These are phyloP conservation scores for Diarsia mendica DNA, from an alignment of 2,888 invertebrate species.

Conservation along the genomic window DNA sequence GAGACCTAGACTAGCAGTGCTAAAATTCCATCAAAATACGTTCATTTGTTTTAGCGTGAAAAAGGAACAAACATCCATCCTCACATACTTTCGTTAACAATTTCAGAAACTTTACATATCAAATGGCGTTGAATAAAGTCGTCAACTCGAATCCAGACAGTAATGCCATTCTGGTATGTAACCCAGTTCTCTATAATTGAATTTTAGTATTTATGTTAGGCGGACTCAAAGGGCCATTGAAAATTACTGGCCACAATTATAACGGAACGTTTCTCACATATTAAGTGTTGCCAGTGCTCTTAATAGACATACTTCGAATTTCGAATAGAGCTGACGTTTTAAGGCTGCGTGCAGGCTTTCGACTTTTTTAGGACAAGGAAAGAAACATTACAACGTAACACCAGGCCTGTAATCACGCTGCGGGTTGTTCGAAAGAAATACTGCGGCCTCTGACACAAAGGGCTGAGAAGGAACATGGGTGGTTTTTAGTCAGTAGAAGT, in stretches of 20 bases:
- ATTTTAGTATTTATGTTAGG: constrained; percentile 48
- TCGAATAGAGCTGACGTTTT: constrained; percentile 13
- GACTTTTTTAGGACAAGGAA: not conserved
- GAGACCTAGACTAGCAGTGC: too few relatives aligned
- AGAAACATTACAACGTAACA: too few relatives aligned
- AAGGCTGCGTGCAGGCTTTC: not conserved
- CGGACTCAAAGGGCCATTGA: constrained; percentile 31
- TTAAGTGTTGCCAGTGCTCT: constrained; percentile 47
- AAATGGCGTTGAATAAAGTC: constrained; percentile 31
- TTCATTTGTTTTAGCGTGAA: not conserved
- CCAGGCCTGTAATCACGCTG: too few relatives aligned
- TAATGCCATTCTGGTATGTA: constrained; percentile 50
- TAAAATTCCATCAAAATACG: not conserved
- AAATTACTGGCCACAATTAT: constrained; percentile 55
- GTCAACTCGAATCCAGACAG: constrained; percentile 36
- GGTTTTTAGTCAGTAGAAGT: too few relatives aligned
- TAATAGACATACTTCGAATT: constrained; percentile 49
- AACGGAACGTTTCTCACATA: constrained; percentile 61
- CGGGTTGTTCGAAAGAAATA: too few relatives aligned
- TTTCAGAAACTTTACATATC: constrained; percentile 18
- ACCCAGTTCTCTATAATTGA: constrained; percentile 53
- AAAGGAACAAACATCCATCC: not conserved
- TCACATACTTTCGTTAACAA: not conserved
- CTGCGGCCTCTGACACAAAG: too few relatives aligned
- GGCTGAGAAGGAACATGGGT: too few relatives aligned